A percentile compares a stretch with the other conserved stretches of the same genome.
phyloP scores from a whole-genome alignment of 1,140 invertebrate genomes.

The Euborellia annulipes region DNA sequence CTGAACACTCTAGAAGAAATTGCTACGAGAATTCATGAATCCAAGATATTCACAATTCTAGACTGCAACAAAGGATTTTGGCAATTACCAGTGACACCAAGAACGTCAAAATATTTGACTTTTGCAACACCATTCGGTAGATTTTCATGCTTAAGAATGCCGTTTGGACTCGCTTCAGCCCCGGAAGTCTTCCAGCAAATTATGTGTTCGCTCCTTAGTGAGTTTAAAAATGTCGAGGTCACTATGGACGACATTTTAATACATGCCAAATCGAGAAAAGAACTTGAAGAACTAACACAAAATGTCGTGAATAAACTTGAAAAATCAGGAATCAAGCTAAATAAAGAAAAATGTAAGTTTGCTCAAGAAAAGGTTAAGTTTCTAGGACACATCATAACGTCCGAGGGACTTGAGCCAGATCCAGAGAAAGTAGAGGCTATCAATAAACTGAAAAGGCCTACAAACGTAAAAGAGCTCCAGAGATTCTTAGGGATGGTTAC shows the following conservation, averaged over 20 bases:
- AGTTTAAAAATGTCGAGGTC: conserved; percentile 2
- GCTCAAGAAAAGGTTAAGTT: conserved; percentile 1
- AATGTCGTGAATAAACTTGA: too few species aligned
- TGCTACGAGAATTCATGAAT: conserved; percentile 4
- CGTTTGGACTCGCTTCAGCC: conserved; percentile 18
- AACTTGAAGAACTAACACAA: too few species aligned
- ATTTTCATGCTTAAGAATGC: conserved; percentile 19
- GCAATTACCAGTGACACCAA: conserved; percentile 4
- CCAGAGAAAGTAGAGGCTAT: conserved; percentile 15
- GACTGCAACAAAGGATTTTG: conserved; percentile 8
- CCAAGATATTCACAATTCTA: conserved; percentile 4
- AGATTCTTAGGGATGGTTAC: conserved; percentile 18
- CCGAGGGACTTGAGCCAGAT: conserved; percentile 4
- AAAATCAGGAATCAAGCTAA: not conserved
- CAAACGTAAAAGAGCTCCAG: conserved; percentile 13
- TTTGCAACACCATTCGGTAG: conserved; percentile 20
- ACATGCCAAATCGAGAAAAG: not conserved
- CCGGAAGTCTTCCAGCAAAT: conserved; percentile 19
- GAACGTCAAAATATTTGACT: conserved; percentile 12
- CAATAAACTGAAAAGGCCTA: conserved; percentile 10
- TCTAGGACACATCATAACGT: conserved; percentile 6
- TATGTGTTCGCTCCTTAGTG: conserved; percentile 15
- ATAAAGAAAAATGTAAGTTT: not conserved
- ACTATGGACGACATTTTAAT: not conserved
- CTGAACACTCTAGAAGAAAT: conserved; percentile 9